Conservation (phyloP, 2,113 vertebrate species). For the Tyto alba region DNA sequence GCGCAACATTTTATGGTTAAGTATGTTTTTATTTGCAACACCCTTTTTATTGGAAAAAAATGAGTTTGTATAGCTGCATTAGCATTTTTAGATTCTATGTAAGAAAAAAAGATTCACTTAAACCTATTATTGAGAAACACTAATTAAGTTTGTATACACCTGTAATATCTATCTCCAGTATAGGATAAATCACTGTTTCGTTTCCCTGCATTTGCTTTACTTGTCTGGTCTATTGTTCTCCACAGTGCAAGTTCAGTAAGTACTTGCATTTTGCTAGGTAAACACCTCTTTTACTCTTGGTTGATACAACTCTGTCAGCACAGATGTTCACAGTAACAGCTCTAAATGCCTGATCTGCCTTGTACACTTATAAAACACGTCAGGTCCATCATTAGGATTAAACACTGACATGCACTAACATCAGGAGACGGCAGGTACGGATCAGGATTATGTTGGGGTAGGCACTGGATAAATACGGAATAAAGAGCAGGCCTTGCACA, state of each 20-base stretch:
- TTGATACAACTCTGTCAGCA: not conserved
- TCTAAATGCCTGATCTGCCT: not conserved
- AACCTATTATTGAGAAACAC: not conserved
- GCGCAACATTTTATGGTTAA: not conserved
- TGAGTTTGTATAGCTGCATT: not conserved
- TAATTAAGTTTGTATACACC: not conserved
- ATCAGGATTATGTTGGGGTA: not conserved
- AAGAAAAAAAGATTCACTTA: not conserved
- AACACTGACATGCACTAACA: not conserved
- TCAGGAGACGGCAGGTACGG: not conserved
- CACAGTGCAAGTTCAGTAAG: not conserved
- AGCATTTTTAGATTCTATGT: not conserved
- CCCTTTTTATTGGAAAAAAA: not conserved
- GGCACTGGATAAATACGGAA: not conserved
- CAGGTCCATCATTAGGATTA: not conserved
- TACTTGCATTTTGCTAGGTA: not conserved
- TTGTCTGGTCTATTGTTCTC: not conserved
- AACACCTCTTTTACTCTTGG: not conserved
- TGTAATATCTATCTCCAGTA: not conserved
- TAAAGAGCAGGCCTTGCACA: not conserved
- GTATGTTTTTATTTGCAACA: not conserved
- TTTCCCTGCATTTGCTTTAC: not conserved
- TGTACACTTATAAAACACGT: not conserved
- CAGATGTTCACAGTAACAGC: not conserved
- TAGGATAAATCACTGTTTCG: not conserved